Evolutionary conservation across 2,888 invertebrate genomes (phyloP).

Genomic region (Caenorhabditis imperialis): DNA sequence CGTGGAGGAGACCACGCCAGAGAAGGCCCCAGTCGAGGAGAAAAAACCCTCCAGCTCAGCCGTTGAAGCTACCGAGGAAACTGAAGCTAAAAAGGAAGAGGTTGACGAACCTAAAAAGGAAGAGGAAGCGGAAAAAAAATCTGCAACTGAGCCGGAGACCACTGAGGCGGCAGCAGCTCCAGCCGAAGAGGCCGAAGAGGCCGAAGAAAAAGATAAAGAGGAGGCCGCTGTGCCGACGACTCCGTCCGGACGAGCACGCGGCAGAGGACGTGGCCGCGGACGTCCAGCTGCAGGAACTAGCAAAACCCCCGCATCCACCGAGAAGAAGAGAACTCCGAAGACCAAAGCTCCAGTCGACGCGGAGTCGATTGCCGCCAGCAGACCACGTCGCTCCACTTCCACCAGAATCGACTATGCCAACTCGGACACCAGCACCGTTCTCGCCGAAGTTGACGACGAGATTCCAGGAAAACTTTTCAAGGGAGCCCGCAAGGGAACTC

Average conservation of each 20-base stretch:
- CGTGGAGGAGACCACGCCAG: constrained; percentile 25
- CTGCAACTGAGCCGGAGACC: too few species aligned
- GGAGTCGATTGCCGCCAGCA: constrained; percentile 65
- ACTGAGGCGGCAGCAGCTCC: too few species aligned
- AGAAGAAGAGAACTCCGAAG: constrained; percentile 41
- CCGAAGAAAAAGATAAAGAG: constrained; percentile 42
- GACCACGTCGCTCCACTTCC: constrained; percentile 74
- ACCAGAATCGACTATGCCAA: constrained; percentile 74
- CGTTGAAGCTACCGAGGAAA: constrained; percentile 9
- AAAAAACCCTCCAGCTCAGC: too few species aligned
- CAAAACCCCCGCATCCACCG: constrained; percentile 22
- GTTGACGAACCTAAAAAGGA: constrained; percentile 16
- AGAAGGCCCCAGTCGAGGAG: constrained; percentile 16
- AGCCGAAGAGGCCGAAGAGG: constrained; percentile 19
- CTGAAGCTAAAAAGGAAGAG: constrained; percentile 25
- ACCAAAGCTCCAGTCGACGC: constrained; percentile 42
- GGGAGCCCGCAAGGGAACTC: constrained; percentile 39
- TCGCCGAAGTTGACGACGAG: constrained; percentile 74
- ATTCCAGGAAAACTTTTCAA: constrained; percentile 74
- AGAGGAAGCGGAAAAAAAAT: constrained; percentile 4
- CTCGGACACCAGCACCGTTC: constrained; percentile 72
- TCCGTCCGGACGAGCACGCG: constrained; percentile 48
- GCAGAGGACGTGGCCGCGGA: constrained; percentile 67
- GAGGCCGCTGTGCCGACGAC: constrained; percentile 30
- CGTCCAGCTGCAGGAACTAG: constrained; percentile 36